These are phyloP conservation scores for Venustoraphidia nigricollis DNA, from an alignment of 2,888 invertebrate species.

Conservation along the genomic window DNA sequence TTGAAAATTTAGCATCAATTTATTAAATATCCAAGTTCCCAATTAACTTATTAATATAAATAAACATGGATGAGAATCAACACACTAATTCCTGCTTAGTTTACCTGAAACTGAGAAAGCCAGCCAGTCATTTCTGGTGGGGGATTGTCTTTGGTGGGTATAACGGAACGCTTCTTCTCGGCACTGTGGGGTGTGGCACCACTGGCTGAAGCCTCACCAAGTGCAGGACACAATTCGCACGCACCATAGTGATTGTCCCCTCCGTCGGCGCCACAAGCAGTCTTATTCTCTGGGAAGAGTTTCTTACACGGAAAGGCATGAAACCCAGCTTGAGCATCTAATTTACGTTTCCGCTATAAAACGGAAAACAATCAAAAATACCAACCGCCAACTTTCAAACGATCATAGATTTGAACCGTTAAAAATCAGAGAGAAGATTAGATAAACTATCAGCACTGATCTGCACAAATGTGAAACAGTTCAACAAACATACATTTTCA, in stretches of 20 bases:
- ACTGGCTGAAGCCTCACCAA: slow-evolving; percentile 1
- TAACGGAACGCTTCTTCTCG: slow-evolving; percentile 30
- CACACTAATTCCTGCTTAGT: no score
- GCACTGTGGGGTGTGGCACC: slow-evolving; percentile 5
- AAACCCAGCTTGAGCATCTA: slow-evolving; percentile 28
- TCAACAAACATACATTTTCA: neutral
- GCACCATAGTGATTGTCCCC: slow-evolving; percentile 9
- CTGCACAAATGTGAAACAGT: neutral
- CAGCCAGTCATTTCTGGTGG: slow-evolving; percentile 62
- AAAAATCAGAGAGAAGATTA: slow-evolving; percentile 30
- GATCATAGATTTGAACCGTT: neutral
- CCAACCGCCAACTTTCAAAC: slow-evolving; percentile 1
- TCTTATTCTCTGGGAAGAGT: slow-evolving; percentile 29
- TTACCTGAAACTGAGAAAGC: slow-evolving; percentile 56
- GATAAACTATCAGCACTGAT: slow-evolving; percentile 14
- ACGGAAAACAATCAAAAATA: slow-evolving; percentile 8
- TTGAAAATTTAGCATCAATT: no score
- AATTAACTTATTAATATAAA: no score
- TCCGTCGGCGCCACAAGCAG: slow-evolving; percentile 8
- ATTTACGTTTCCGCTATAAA: slow-evolving; percentile 31
- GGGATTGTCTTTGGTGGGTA: slow-evolving; percentile 65
- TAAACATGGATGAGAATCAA: no score
- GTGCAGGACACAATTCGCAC: slow-evolving; percentile 3
- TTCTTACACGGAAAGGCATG: slow-evolving; percentile 38
- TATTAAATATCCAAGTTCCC: no score